Evolutionary conservation across 2,113 vertebrate genomes (phyloP), one percentile per base, ranked within the genome.

Genomic region (Tyto alba): DNA sequence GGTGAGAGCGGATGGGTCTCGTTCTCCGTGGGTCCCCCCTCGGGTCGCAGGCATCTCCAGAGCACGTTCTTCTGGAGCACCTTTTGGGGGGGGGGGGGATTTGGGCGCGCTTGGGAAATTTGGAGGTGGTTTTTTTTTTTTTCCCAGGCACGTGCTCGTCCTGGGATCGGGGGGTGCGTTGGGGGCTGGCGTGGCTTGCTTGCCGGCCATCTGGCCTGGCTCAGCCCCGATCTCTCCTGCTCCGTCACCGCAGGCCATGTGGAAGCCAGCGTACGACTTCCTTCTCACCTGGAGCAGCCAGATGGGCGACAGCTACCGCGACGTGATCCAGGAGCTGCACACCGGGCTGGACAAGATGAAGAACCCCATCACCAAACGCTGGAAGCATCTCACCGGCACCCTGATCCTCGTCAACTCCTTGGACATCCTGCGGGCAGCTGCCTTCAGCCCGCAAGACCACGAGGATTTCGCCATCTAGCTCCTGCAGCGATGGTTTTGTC

Each of bases 261-360:
- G 99, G 99, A 99, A 99, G 91, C 99, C 99, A 0, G 99, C 99
- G 0, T 99, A 99, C 0, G 99, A 99, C 97, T 99, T 99, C 94
- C 97, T 99, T 84, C 98, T 99, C 25, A 99, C 99, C 7, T 99
- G 99, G 99, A 99, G 99, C 36, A 98, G 98, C 80, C 99, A 99
- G 98, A 98, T 99, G 16, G 99, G 99, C 0, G 99, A 99, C 97
- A 99, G 99, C 98, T 99, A 99, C 97, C 96, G 99, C 2, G 99
- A 99, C 0, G 99, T 99, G 90, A 99, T 99, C 97, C 99, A 99
- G 96, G 99, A 99, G 94, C 98, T 99, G 71, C 99, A 99, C 97
- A 96, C 97, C 0, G 99, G 99, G 52, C 97, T 99, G 88, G 99
- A 99, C 98, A 99, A 98, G 96, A 99, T 99, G 99, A 99, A 99